Evolutionary conservation across 2,113 vertebrate species (phyloP), one percentile per base, ranked within the genome.

Genomic region (Peromyscus polionotus): DNA sequence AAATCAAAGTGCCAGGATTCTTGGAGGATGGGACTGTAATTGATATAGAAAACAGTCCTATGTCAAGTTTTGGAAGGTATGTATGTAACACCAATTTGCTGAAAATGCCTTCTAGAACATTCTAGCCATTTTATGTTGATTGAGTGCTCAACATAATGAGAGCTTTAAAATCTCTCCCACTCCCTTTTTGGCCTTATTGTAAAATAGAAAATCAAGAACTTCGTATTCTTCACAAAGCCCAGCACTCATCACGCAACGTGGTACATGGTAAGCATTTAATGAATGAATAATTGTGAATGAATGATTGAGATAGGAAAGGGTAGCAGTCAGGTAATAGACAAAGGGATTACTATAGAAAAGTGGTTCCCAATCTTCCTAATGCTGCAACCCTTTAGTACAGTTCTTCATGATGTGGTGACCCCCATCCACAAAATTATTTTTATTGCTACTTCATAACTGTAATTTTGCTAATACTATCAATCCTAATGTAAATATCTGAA

Each of bases 41-140:
- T 87, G 84, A n/a, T 93, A 31, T 93, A 86, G 88, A 94, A 94
- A 97, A 42, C 33, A 93, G 77, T 22, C 83, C 80, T 76, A 95
- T 36, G 51, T 92, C 36, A 75, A 88, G 8, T 89, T 97, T 95
- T 96, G 68, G 57, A 96, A 83, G 97, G 26, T 20, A 48, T 88
- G 10, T 76, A 73, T 88, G 10, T 76, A 73, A 76, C 36, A 57
- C 42, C 75, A 88, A 28, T 91, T 81, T 51, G 48, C 51, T 94
- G 72, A 68, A 91, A 92, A 87, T 70, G 24, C 33, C 20, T 91
- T 93, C 68, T 95, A 65, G 89, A 94, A 91, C 93, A 54, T 17
- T 8, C 57, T 93, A 95, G 13, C 2, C 84, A 81, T 65, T 95
- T 95, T 51, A 77, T 16, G 2, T 91, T 73, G 89, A 92, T 95